A percentile compares a stretch with the other conserved stretches of the same genome.
These are phyloP conservation scores for Labeo calbasu DNA, from an alignment of 2,797 vertebrate genomes.

Conservation along the genomic window DNA sequence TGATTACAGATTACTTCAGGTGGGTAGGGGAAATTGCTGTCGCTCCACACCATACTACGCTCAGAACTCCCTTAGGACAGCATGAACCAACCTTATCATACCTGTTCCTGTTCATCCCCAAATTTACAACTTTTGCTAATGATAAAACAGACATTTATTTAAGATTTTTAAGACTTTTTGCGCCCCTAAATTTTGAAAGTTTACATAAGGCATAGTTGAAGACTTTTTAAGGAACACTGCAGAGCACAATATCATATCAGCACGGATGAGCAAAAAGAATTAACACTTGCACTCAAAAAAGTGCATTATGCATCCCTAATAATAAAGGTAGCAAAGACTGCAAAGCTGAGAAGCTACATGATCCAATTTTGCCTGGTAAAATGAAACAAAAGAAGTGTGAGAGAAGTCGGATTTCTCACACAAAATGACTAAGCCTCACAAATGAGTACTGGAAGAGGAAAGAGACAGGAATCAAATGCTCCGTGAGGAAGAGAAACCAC, in stretches of 20 bases:
- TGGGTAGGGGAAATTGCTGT: background rate
- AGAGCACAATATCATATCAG: background rate
- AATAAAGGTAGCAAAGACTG: background rate
- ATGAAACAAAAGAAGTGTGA: background rate
- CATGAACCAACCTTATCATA: background rate
- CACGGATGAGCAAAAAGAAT: background rate
- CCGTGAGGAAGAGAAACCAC: conserved; percentile 15
- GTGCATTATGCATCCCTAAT: background rate
- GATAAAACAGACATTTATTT: conserved; percentile 6
- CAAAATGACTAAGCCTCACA: conserved; percentile 10
- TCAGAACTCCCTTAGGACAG: conserved; percentile 7
- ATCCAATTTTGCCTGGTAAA: background rate
- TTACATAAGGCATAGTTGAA: background rate
- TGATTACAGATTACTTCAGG: conserved; percentile 1
- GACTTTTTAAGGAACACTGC: background rate
- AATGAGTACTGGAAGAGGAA: conserved; percentile 11
- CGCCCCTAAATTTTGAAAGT: background rate
- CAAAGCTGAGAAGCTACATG: background rate
- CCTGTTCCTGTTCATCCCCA: background rate
- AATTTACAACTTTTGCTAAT: background rate
- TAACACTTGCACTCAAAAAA: background rate
- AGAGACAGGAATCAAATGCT: conserved; percentile 21
- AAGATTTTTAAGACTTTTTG: background rate
- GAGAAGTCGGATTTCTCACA: background rate
- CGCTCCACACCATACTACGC: background rate